phyloP scores from a whole-genome alignment of 2,113 vertebrate genomes.

The Trogon melanurus region DNA sequence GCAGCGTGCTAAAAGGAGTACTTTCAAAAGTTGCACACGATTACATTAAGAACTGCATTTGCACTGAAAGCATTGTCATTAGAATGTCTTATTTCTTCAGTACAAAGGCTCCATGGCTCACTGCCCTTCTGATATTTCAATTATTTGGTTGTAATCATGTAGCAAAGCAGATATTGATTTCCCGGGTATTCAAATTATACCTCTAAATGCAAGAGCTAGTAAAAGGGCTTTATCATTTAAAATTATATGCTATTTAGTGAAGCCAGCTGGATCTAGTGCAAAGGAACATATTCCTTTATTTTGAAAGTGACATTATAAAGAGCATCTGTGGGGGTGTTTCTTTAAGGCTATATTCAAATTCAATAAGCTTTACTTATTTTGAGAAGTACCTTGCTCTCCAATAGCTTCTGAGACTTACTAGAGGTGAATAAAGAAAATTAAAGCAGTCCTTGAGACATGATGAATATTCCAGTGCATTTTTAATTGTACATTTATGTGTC shows the following conservation, averaged over 20 bases:
- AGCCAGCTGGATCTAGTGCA: constrained; percentile 39
- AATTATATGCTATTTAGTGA: constrained; percentile 70
- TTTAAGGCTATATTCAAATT: not conserved
- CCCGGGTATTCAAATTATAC: constrained; percentile 74
- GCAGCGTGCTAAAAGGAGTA: not conserved
- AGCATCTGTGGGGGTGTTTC: not conserved
- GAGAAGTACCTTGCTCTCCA: not conserved
- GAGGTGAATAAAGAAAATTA: not conserved
- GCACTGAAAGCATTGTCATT: constrained; percentile 39
- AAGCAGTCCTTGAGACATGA: not conserved
- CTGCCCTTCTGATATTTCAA: constrained; percentile 77
- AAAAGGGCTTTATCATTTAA: constrained; percentile 68
- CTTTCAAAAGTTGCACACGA: constrained; percentile 57
- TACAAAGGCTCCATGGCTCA: constrained; percentile 68
- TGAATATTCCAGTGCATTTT: not conserved
- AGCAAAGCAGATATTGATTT: constrained; percentile 78
- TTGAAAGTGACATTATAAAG: constrained; percentile 33
- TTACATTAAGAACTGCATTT: constrained; percentile 41
- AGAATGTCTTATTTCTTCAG: constrained; percentile 55
- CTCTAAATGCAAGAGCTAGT: constrained; percentile 54
- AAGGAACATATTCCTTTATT: constrained; percentile 46
- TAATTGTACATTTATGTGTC: not conserved
- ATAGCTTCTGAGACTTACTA: not conserved
- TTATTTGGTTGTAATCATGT: constrained; percentile 76
- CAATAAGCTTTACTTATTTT: not conserved